phyloP scores from a whole-genome alignment of 2,797 vertebrate species.

The Pseudotriccus pelzelni region DNA sequence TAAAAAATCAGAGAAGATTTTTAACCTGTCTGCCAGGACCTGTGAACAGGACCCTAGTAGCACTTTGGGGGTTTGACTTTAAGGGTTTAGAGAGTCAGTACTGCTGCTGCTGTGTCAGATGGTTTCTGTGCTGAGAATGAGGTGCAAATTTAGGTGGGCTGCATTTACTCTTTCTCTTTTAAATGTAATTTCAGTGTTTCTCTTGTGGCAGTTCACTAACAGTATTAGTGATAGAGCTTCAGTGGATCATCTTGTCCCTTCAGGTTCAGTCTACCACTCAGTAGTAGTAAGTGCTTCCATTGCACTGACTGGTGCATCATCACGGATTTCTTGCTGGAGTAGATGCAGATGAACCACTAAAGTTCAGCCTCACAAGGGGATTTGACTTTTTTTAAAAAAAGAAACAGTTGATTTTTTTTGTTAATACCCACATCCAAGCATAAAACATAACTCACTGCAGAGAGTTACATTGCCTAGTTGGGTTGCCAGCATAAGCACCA shows the following conservation, averaged over 20 bases:
- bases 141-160: not conserved
- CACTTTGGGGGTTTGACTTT: not conserved
- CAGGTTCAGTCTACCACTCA: not conserved
- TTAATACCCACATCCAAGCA: not conserved
- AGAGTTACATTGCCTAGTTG: not conserved
- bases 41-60: not conserved
- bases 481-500: not conserved
- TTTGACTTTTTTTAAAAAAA: not conserved
- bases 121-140: not conserved
- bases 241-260: not conserved
- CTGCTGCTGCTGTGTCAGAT: rapidly evolving
- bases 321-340: not conserved
- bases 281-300: not conserved
- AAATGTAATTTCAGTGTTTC: not conserved
- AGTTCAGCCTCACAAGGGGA: not conserved
- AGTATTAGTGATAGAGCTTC: not conserved
- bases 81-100: not conserved
- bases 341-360: not conserved
- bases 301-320: not conserved
- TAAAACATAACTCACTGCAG: not conserved
- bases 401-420: not conserved
- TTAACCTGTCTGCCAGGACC: not conserved
- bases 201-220: not conserved
- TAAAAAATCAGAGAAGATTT: not conserved
- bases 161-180: not conserved